These are phyloP conservation scores for Chymomyza fuscimana DNA, from an alignment of 2,888 invertebrate species.

Conservation along the genomic window DNA sequence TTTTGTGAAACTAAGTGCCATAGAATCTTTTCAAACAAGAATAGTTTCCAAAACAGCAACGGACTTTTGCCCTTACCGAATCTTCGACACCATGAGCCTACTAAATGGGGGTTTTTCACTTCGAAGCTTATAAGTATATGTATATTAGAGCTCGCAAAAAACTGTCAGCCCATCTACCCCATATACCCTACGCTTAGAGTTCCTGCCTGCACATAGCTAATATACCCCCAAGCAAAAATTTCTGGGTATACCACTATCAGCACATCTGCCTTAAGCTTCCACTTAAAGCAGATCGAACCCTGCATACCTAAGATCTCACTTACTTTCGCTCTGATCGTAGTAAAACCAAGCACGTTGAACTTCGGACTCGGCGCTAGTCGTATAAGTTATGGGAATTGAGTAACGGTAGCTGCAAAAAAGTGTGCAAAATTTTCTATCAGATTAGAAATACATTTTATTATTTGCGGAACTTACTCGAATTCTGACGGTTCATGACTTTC, in stretches of 20 bases:
- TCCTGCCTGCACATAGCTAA: neutral
- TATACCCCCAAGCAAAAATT: neutral
- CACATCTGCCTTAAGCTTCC: neutral
- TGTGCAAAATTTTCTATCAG: constrained; percentile 6
- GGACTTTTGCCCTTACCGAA: too few species aligned
- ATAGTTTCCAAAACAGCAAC: too few species aligned
- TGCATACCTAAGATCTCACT: constrained; percentile 51
- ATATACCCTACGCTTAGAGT: too few species aligned
- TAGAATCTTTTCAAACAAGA: too few species aligned
- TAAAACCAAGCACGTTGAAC: constrained; percentile 79
- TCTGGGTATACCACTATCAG: neutral
- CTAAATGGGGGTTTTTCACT: too few species aligned
- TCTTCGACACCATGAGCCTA: too few species aligned
- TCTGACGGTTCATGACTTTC: constrained; percentile 80
- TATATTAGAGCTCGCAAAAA: too few species aligned
- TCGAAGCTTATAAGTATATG: too few species aligned
- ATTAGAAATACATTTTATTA: constrained; percentile 2
- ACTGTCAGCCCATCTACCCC: too few species aligned
- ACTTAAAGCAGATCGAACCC: neutral
- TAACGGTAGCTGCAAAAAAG: constrained; percentile 85
- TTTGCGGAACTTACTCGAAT: constrained; percentile 80
- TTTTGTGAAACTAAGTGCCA: neutral
- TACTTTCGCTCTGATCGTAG: constrained; percentile 71
- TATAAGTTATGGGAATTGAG: constrained; percentile 91
- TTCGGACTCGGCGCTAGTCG: constrained; percentile 81